phyloP scores from a whole-genome alignment of 1,140 invertebrate species.

The Papilio polytes region DNA sequence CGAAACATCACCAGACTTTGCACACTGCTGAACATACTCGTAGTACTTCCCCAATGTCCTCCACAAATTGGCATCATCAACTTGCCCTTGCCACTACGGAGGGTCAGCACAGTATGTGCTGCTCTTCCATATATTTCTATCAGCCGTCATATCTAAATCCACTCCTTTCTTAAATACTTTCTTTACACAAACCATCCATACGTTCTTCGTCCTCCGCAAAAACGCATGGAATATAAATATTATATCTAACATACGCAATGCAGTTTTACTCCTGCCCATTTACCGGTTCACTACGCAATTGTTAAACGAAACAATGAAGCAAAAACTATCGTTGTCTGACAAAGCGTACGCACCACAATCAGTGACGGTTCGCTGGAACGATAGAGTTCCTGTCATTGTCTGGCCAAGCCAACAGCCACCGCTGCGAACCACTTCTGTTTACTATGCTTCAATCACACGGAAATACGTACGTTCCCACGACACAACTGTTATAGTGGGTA shows the following conservation, averaged over 20 bases:
- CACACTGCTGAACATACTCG: no score
- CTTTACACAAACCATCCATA: no score
- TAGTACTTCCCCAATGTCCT: no score
- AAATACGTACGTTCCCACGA: slow-evolving; percentile 53
- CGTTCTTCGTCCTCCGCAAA: no score
- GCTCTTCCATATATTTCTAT: no score
- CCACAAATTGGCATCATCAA: no score
- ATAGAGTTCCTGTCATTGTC: slow-evolving; percentile 72
- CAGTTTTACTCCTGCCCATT: slow-evolving; percentile 44
- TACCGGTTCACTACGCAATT: slow-evolving; percentile 49
- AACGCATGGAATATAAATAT: background rate
- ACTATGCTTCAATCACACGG: slow-evolving; percentile 49
- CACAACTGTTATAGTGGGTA: slow-evolving; percentile 27
- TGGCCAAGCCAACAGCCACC: slow-evolving; percentile 43
- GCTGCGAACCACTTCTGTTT: slow-evolving; percentile 56
- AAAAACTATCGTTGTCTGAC: slow-evolving; percentile 51
- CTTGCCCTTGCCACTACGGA: no score
- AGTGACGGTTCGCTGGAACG: slow-evolving; percentile 60
- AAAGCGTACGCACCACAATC: slow-evolving; percentile 51
- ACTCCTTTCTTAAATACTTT: no score
- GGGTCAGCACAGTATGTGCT: no score
- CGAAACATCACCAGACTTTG: no score
- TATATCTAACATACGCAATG: slow-evolving; percentile 34
- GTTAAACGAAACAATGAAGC: slow-evolving; percentile 52
- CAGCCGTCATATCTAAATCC: no score